Base-by-base conservation (phyloP, 2,113 vertebrate genomes). In the Ploceus nigricollis region DNA sequence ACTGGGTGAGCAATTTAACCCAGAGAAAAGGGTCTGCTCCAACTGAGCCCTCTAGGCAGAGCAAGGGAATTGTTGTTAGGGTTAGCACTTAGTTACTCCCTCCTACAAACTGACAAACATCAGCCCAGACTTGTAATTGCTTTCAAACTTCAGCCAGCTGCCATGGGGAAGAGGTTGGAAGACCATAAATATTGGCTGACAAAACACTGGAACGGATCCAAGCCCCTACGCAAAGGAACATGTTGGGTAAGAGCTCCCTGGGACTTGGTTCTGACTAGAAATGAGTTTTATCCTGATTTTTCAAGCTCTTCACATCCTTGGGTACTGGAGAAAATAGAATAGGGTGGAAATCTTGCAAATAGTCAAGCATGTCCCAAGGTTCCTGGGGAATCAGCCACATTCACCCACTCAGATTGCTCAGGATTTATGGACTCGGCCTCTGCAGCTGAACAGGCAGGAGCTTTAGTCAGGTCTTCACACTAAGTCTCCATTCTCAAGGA, bases 121-220 rank as follows among this genome's bases (percentile, higher is more conserved):
- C 85, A 93, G 58, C 79, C 64, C 56, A 94, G 90, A 51, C 93
- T 96, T 88, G 85, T 77, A 91, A 96, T 93, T 92, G 68, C 82
- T 96, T 93, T 92, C 80, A 91, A 94, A 86, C 71, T 54, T 53
- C 23, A 96, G 92, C 64, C 79, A 70, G 45, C 75, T 92, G 85
- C 92, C 85, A 73, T 33, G 64, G 82, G 75, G 71, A 92, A 93
- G 85, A 86, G 60, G 39, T 15, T 93, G 80, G 60, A 94, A 90
- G 82, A 48, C 60, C 82, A 64, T 88, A 88, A 96, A 93, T 89
- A 78, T 2, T 90, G 79, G 79, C 88, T 96, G 93, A 97, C 82
- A 92, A 95, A 90, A 78, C 19, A 28, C 82, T 90, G 88, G 95
- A 92, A 89, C 0, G 1, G 35, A 39, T 77, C 79, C 92, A 82